Percentiles rank a stretch among this genome's conserved stretches.
These are phyloP conservation scores for Glaucidium brasilianum DNA, from an alignment of 2,113 vertebrate genomes.

Conservation along the genomic window DNA sequence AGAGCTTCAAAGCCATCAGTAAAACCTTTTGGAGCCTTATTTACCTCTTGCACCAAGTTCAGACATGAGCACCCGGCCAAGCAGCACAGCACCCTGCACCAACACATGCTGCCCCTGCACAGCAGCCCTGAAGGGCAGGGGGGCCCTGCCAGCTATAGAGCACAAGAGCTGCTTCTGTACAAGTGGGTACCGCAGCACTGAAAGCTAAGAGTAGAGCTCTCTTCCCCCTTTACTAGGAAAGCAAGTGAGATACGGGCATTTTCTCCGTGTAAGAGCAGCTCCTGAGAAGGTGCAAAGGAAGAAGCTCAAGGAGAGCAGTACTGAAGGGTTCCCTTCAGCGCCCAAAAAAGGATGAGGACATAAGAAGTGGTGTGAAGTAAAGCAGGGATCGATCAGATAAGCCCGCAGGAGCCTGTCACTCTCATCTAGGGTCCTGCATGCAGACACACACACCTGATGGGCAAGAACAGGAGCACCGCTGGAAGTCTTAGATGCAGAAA, in stretches of 20 bases:
- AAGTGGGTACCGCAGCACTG: not conserved
- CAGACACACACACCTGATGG: not conserved
- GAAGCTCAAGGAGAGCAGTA: not conserved
- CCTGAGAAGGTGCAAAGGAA: not conserved
- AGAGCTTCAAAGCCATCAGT: not conserved
- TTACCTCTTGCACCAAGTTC: not conserved
- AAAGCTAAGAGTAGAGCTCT: not conserved
- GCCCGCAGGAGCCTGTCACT: not conserved
- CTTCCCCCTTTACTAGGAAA: not conserved
- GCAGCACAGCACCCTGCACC: not conserved
- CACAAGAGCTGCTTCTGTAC: not conserved
- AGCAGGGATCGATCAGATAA: not conserved
- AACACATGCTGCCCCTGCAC: not conserved
- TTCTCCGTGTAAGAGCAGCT: not conserved
- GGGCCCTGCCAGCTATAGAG: not conserved
- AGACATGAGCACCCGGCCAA: not conserved
- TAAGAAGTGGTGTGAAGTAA: not conserved
- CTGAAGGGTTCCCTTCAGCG: not conserved
- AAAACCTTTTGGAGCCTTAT: not conserved
- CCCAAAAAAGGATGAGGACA: not conserved
- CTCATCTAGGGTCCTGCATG: not conserved
- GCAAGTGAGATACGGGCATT: not conserved
- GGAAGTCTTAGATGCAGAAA: not conserved
- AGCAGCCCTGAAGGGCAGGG: fast-evolving
- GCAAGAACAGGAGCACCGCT: not conserved